Evolutionary conservation across 2,888 invertebrate species (phyloP).

Genomic region (Thysanoteuthis rhombus): DNA sequence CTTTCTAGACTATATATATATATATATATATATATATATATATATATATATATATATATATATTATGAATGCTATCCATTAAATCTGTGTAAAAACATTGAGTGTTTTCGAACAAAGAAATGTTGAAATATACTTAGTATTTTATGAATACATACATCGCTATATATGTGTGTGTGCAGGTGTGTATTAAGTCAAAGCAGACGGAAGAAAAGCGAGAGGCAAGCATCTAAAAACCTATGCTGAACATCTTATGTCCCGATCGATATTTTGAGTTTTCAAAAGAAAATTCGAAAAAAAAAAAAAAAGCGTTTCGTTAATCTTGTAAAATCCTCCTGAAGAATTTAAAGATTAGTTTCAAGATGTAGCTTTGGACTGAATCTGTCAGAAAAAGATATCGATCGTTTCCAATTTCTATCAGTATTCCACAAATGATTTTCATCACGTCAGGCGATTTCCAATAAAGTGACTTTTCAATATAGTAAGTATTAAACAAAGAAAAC

Average conservation of each 20-base stretch:
- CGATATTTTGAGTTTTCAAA: neutral
- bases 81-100: no score
- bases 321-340: neutral
- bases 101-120: no score
- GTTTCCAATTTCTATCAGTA: neutral
- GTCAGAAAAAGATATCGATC: neutral
- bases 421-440: neutral
- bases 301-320: neutral
- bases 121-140: no score
- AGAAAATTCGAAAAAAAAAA: neutral
- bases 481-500: no score
- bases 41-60: no score
- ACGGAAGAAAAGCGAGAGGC: neutral
- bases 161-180: no score
- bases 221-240: neutral
- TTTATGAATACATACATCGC: no score
- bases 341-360: neutral
- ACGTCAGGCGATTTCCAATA: neutral
- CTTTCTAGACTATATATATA: no score
- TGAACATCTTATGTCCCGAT: neutral
- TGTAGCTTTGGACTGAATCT: neutral
- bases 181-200: no score
- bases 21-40: no score
- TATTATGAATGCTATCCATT: no score
- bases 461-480: neutral